Conservation (phyloP, 2,797 vertebrate species). For the Galaxias olidus region DNA sequence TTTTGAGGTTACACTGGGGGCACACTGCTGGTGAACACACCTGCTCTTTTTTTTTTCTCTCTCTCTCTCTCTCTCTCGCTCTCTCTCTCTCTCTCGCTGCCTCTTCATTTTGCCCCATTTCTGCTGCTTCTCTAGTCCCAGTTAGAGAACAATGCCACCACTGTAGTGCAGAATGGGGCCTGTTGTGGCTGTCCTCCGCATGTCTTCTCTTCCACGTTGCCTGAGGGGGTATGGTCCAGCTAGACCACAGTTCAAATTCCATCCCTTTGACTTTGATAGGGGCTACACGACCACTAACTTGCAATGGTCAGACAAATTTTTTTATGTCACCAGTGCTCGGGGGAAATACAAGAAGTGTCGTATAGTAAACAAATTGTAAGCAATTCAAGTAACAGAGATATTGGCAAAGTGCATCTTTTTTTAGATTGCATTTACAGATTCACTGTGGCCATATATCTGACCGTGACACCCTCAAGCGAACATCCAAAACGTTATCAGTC, state of each 20-base stretch:
- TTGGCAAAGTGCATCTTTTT: constrained; percentile 11
- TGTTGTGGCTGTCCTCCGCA: constrained; percentile 32
- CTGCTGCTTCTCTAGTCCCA: background rate
- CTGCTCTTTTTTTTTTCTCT: constrained; percentile 43
- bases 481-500: background rate
- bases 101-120: background rate
- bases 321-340: constrained; percentile 42
- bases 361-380: constrained; percentile 45
- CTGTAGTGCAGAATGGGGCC: constrained; percentile 8
- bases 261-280: constrained; percentile 21
- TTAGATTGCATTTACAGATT: constrained; percentile 23
- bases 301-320: constrained; percentile 49
- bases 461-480: background rate
- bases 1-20: constrained; percentile 42
- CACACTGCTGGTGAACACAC: constrained; percentile 41
- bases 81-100: background rate
- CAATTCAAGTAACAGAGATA: constrained; percentile 1
- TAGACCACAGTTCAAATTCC: constrained; percentile 49
- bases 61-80: constrained; percentile 9
- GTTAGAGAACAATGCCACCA: background rate
- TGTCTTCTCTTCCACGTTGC: constrained; percentile 10
- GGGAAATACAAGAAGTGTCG: constrained; percentile 50
- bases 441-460: constrained; percentile 9
- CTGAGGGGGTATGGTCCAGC: constrained; percentile 39
- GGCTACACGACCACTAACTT: constrained; percentile 37